Evolutionary conservation across 2,888 invertebrate species (phyloP), one percentile per base, ranked within the genome.

Genomic region (Cosmorhoe ocellata): DNA sequence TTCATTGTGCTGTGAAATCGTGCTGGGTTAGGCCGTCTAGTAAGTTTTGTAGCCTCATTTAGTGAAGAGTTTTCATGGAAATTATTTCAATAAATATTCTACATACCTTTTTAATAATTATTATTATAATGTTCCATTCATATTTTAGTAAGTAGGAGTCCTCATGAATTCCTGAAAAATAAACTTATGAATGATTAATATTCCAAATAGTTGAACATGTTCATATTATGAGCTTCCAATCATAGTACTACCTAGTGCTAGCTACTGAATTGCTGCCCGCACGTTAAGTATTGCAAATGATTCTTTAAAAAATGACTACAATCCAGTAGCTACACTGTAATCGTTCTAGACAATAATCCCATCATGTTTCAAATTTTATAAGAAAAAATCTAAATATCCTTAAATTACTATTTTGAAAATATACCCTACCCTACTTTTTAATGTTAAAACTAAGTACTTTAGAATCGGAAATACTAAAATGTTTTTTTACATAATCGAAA

Each of bases 311-410:
- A 5, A 4, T 18, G 18, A 18, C 18, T 18, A 3, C 38, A 13
- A 33, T 43, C 24, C 28, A 43, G 38, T 43, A 8, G 31, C 22
- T 3, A 9, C 32, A 50, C 36, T 31, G 33, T 36, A 41, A 55
- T 40, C 37, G 32, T 49, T 34, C 24, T 58, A 52, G 57, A 61
- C 57, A 61, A 59, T 61, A 61, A 58, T 51, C 32, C 45, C 42
- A 30, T 42, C 32, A 61, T 70, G 66, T 63, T 66, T 52, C 45
- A 64, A 22, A 66, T 61, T 67, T 68, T 61, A 50, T 71, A 68
- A 56, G 49, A 53, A 56, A 52, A 42, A 51, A 50, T 50, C 38
- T 38, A 45, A 47, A 30, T 31, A 43, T 43, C 28, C 27, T 22
- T 34, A 40, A 40, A 49, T 31, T 27, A 46, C 32, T 61, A 59